Evolutionary conservation across 2,888 invertebrate genomes (phyloP).

Genomic region (Meteorus cinctellus): DNA sequence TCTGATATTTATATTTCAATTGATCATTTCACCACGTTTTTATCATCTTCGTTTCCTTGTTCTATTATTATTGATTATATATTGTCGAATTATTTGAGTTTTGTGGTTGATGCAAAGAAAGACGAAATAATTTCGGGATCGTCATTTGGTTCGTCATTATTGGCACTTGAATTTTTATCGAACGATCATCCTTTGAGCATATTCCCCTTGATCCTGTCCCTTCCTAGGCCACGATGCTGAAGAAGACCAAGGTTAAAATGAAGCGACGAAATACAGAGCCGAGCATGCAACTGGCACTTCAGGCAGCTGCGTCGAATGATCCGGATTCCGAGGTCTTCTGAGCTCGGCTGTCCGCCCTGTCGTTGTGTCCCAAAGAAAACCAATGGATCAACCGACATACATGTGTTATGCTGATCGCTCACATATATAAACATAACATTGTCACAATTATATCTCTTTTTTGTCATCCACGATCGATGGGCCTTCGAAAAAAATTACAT

Average conservation of each 20-base stretch:
- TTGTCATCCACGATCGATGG: neutral
- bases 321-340: constrained; percentile 73
- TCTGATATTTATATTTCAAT: constrained; percentile 42
- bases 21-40: constrained; percentile 37
- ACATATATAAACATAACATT: neutral
- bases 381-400: constrained; percentile 22
- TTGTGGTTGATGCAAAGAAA: constrained; percentile 8
- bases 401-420: constrained; percentile 38
- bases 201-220: constrained; percentile 69
- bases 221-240: constrained; percentile 98
- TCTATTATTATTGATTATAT: neutral
- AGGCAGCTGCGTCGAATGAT: constrained; percentile 72
- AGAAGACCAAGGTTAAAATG: constrained; percentile 98
- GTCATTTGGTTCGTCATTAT: constrained; percentile 53
- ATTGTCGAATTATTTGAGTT: constrained; percentile 17
- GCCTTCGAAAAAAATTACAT: neutral
- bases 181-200: constrained; percentile 51
- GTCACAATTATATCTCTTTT: constrained; percentile 27
- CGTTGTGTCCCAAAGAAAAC: constrained; percentile 24
- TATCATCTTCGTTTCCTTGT: neutral
- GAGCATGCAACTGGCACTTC: constrained; percentile 79
- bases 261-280: constrained; percentile 96
- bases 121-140: constrained; percentile 34
- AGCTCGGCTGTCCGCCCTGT: constrained; percentile 38
- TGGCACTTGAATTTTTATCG: constrained; percentile 53